Evolutionary conservation across 2,113 vertebrate species (phyloP), one percentile per base, ranked within the genome.

Genomic region (Paramisgurnus dabryanus): DNA sequence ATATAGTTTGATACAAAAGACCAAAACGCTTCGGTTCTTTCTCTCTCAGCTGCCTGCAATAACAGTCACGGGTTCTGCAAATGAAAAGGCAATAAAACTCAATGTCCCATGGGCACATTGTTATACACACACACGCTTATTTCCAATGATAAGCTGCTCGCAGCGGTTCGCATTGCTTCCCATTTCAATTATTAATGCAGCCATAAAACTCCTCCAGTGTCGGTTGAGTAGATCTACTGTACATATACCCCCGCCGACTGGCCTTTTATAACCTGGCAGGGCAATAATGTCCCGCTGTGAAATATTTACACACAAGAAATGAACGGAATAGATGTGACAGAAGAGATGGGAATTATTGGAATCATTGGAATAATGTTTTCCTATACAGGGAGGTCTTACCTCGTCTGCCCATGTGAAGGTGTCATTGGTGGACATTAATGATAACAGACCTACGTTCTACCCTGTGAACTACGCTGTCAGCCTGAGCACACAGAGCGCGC

Each of bases 381-480:
- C 18, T 34, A 34, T 17, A 9, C 79, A 99, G 97, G 98, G 98
- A 11, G 96, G 98, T 50, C 89, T 97, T 85, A 96, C 94, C 85
- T 95, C 96, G 64, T 91, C 93, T 69, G 95, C 94, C 9, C 93
- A 89, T 0, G 95, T 99, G 76, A 94, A 94, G 75, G 95, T 99
- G 47, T 94, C 91, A 13, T 88, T 99, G 84, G 93, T 93, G 70
- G 98, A 99, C 40, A 92, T 97, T 5, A 99, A 98, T 6, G 97
- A 98, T 91, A 99, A 98, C 85, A 90, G 91, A 3, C 97, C 97
- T 0, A 91, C 91, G 65, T 99, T 99, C 81, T 99, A 99, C 82
- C 98, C 98, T 0, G 82, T 95, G 78, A 92, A 95, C 76, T 99
- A 99, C 27, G 95, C 95, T 0, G 94, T 95, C 85, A 98, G 97